Evolutionary conservation across 23 tunicate species (phyloP).

Genomic region (Halocynthia roretzi): DNA sequence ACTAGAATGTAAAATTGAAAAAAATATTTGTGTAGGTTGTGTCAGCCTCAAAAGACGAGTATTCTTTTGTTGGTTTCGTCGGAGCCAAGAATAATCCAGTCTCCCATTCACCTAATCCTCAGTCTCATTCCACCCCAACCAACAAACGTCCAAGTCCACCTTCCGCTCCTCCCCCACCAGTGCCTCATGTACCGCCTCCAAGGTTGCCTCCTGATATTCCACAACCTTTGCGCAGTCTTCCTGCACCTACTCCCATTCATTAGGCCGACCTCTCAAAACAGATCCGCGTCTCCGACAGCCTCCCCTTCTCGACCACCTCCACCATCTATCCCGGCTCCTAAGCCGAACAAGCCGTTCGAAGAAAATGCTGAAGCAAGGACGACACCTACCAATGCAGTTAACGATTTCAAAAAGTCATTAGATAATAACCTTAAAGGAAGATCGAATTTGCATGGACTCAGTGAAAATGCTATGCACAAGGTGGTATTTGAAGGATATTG

Average conservation of each 20-base stretch:
- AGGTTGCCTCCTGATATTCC: conserved; percentile 1
- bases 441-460: too few species aligned
- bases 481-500: too few species aligned
- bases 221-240: not conserved
- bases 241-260: conserved; percentile 2
- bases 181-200: conserved; percentile 35
- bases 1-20: too few species aligned
- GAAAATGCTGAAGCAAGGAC: too few species aligned
- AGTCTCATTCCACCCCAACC: not conserved
- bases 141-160: not conserved
- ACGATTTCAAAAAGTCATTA: too few species aligned
- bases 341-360: not conserved
- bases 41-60: conserved; percentile 62
- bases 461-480: too few species aligned
- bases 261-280: not conserved
- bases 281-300: not conserved
- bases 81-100: conserved; percentile 36
- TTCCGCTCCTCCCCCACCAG: conserved; percentile 28
- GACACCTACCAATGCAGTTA: too few species aligned
- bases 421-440: too few species aligned
- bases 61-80: conserved; percentile 83
- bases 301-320: conserved; percentile 21
- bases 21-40: conserved; percentile 26
- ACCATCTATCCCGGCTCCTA: conserved; percentile 9
- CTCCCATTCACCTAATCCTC: not conserved